Base-by-base conservation (phyloP, 2,888 invertebrate species). In the Actias luna region DNA sequence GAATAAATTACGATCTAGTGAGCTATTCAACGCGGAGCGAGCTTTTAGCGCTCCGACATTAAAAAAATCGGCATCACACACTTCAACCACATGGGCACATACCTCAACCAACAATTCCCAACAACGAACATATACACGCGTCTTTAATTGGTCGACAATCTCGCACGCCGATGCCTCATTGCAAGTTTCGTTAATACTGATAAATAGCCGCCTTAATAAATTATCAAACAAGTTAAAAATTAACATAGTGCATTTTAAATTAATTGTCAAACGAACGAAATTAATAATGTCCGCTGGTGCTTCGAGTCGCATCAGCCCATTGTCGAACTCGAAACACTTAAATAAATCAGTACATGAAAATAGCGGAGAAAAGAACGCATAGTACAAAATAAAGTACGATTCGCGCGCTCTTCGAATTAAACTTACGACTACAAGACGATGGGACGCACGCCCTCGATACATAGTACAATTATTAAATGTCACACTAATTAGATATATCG, bases 331-430 rank as follows among this genome's bases (percentile, higher is more conserved):
- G 72, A 69, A 64, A 65, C 64, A 63, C 39, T 35, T 69, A 74
- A 82, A 78, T 73, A 76, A 84, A 87, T 88, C 88, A 88, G 88
- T 88, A 88, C 86, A 69, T 78, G 79, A 84, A 75, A 80, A 77
- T 86, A 87, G 87, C 85, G 87, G 87, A 72, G 61, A 67, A 78
- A 77, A 67, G 67, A 77, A 77, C 74, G 77, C 76, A 59, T 35
- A 57, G 58, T 65, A 60, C 39, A 57, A 55, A 50, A 59, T 46
- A 62, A 57, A 18, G 60, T 50, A 61, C 60, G 62, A 61, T 46
- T 63, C 61, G 64, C 67, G 63, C 64, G 63, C 65, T 65, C 52
- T 50, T 55, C 36, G 29, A 27, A 16, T 22, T 50, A 60, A 14
- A 22, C 50, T 61, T 61, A 64, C 50, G 18, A 58, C 59, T 36